Conservation (phyloP, 1,140 invertebrate genomes). For the Cotesia typhae region DNA sequence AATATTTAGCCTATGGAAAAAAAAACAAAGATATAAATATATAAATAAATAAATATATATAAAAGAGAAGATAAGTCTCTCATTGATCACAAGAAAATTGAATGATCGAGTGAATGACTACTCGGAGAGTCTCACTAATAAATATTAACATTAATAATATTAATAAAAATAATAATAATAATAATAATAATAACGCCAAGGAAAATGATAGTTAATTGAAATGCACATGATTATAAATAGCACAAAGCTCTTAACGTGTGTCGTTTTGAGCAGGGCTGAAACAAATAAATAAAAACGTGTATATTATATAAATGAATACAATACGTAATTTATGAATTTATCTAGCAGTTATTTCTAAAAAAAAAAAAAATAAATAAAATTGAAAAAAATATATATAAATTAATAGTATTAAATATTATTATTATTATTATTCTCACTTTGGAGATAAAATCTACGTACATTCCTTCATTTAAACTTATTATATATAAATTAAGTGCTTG, state of each 20-base stretch:
- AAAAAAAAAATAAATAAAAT: conserved; percentile 5
- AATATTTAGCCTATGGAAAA: conserved; percentile 10
- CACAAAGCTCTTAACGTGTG: conserved; percentile 58
- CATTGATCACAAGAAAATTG: conserved; percentile 8
- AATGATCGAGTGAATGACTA: conserved; percentile 36
- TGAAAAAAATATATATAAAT: conserved; percentile 40
- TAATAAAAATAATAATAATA: too few species aligned
- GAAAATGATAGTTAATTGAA: conserved; percentile 52
- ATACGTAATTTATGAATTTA: conserved; percentile 37
- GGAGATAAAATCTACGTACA: conserved; percentile 41
- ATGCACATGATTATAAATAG: conserved; percentile 65
- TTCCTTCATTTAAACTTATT: conserved; percentile 48
- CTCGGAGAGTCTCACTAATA: conserved; percentile 51
- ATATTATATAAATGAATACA: conserved; percentile 33
- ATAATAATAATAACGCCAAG: conserved; percentile 49
- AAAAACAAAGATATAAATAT: conserved; percentile 6
- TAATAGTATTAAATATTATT: conserved; percentile 46
- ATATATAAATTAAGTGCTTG: conserved; percentile 33
- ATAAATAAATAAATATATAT: conserved; percentile 16
- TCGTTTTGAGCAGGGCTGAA: conserved; percentile 52
- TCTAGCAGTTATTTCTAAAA: conserved; percentile 15
- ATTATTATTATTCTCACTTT: conserved; percentile 37
- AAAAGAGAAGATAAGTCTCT: not conserved
- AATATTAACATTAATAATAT: conserved; percentile 37
- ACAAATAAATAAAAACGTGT: conserved; percentile 49